Conservation (phyloP, 1,140 invertebrate species). For the Lasioglossum albipes region DNA sequence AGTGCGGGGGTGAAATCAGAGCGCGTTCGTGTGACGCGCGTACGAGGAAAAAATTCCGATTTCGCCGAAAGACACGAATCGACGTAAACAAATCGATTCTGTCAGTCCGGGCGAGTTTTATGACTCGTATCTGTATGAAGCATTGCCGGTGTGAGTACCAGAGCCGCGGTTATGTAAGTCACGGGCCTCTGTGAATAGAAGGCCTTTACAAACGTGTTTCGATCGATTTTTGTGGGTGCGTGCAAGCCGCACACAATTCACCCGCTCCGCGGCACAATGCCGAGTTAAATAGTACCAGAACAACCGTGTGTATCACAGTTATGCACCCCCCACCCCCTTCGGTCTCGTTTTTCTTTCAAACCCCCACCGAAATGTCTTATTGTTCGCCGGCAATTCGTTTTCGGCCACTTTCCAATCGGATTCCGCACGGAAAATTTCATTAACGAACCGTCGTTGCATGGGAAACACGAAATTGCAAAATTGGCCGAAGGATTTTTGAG, state of each 20-base stretch:
- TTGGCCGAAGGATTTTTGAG: too few relatives aligned
- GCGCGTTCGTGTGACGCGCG: too few relatives aligned
- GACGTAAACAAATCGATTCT: conserved; percentile 27
- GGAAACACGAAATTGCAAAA: too few relatives aligned
- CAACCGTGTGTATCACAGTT: not conserved
- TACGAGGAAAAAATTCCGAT: not conserved
- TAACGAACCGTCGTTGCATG: too few relatives aligned
- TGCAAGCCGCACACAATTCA: not conserved
- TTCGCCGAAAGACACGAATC: conserved; percentile 21
- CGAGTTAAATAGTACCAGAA: conserved; percentile 11
- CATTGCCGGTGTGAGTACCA: conserved; percentile 12
- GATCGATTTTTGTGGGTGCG: conserved; percentile 39
- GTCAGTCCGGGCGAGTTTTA: conserved; percentile 5
- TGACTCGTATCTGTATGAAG: conserved; percentile 20
- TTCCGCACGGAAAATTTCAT: too few relatives aligned
- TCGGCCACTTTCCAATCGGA: too few relatives aligned
- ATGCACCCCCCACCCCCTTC: not conserved
- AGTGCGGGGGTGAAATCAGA: too few relatives aligned
- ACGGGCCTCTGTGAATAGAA: conserved; percentile 28
- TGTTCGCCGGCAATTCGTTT: too few relatives aligned
- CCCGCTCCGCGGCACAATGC: conserved; percentile 7
- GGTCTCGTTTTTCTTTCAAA: too few relatives aligned
- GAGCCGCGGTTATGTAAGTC: conserved; percentile 35
- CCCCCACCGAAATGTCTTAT: too few relatives aligned
- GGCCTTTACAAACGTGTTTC: conserved; percentile 27